Evolutionary conservation across 2,888 invertebrate genomes (phyloP), one percentile per base, ranked within the genome.

Genomic region (Caenorhabditis panamensis): DNA sequence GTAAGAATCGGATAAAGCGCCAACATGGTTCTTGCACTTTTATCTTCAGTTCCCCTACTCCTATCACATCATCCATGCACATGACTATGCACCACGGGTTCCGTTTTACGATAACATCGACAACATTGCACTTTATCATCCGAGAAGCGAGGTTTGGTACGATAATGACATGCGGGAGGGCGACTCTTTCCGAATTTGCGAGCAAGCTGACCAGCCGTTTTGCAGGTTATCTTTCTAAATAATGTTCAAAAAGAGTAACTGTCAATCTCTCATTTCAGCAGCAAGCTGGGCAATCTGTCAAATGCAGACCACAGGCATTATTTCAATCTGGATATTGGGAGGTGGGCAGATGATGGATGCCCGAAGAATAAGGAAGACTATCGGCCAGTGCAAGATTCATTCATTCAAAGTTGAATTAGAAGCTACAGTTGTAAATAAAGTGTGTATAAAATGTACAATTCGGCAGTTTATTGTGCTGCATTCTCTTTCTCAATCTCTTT

Each of bases 271-370:
- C 24, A 3, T 71, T 71, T 13, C 61, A 71, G 69, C 53, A 71
- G 69, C 41, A 36, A 62, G 41, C 18, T 61, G 22, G 37, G 53
- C n/a, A 69, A 64, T 20, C 18, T 53, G 4, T 47, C 54, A 20
- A 62, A 36, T 41, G 37, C 61, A 11, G 77, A 78, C 44, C 77
- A 78, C 28, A 13, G 41, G 41, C 63, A 69, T 18, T 78, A 78
- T 20, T 78, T 71, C 47, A 69, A 78, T 53, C 59, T 78, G 28
- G 56, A 64, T 16, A 31, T 78, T 1, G 22, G 24, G 3, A 41
- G 44, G 28, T 78, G 77, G 77, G 63, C 69, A 6, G 51, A 51
- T 69, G 56, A 64, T 31, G 77, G 77, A 24, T 78, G 77, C 64
- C 77, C 77, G 22, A 58, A 58, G 28, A 78, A 69, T 51, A 49